A percentile compares a stretch with the other conserved stretches of the same genome.
Conservation (phyloP, 1,140 invertebrate species). For the Dinothrombium tinctorium region DNA sequence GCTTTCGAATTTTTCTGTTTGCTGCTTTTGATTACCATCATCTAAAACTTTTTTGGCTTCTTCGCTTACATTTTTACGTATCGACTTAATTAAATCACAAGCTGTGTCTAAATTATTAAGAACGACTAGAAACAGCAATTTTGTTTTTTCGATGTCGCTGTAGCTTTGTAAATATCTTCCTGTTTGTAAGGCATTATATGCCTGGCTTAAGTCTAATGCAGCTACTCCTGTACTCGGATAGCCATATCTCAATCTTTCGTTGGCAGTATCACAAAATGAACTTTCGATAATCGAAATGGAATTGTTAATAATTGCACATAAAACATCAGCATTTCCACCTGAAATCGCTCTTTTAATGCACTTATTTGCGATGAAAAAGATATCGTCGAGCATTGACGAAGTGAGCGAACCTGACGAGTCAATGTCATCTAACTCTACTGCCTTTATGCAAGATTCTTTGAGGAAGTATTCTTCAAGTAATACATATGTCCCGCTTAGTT, state of each 20-base stretch:
- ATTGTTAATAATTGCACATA: conserved; percentile 91
- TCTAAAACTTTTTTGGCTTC: conserved; percentile 23
- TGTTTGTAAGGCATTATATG: conserved; percentile 44
- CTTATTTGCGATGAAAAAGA: conserved; percentile 93
- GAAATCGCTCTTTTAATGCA: conserved; percentile 67
- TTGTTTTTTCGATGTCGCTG: conserved; percentile 33
- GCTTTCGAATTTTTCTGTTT: conserved; percentile 18
- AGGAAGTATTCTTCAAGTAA: conserved; percentile 86
- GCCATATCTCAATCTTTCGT: conserved; percentile 39
- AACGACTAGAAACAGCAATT: conserved; percentile 49
- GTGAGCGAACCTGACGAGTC: conserved; percentile 40
- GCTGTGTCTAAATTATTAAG: conserved; percentile 80
- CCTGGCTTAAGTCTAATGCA: conserved; percentile 42
- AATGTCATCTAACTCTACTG: conserved; percentile 14
- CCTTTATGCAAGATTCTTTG: conserved; percentile 76
- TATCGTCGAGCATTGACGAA: conserved; percentile 87
- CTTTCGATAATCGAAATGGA: conserved; percentile 64
- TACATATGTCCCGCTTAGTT: conserved; percentile 68
- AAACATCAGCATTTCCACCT: conserved; percentile 74
- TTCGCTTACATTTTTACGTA: conserved; percentile 28
- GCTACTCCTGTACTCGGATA: conserved; percentile 40
- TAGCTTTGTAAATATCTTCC: conserved; percentile 28
- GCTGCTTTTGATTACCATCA: conserved; percentile 22
- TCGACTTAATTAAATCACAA: conserved; percentile 61
- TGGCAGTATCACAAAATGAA: conserved; percentile 51